A percentile compares a stretch with the other conserved stretches of the same genome.
Conservation (phyloP, 2,888 invertebrate genomes). For the Drosophila rellima region DNA sequence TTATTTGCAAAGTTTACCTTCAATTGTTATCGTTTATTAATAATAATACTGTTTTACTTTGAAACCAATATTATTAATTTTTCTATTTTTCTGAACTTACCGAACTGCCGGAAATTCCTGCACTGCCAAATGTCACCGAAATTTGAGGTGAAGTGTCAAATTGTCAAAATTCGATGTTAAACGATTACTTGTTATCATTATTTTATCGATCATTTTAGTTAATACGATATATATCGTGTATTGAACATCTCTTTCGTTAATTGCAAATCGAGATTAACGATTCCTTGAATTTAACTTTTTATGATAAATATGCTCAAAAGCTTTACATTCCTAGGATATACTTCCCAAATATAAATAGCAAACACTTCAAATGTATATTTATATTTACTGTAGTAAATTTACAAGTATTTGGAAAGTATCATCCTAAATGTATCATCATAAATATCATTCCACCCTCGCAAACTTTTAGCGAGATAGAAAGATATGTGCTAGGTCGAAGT, state of each 20-base stretch:
- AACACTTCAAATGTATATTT: too few species aligned
- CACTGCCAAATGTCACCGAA: not conserved
- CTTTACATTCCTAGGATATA: too few species aligned
- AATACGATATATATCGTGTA: not conserved
- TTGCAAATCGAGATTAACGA: too few species aligned
- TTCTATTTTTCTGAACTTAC: not conserved
- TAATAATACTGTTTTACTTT: not conserved
- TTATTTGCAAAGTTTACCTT: not conserved
- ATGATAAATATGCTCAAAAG: too few species aligned
- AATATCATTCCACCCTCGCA: too few species aligned
- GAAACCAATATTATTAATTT: not conserved
- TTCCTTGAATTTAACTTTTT: too few species aligned
- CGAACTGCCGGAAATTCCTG: not conserved
- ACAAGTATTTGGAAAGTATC: too few species aligned
- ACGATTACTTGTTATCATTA: not conserved
- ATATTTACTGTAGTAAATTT: too few species aligned
- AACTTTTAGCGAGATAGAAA: not conserved
- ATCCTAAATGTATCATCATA: too few species aligned
- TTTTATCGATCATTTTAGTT: not conserved
- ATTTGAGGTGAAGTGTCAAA: not conserved
- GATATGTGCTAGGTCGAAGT: not conserved
- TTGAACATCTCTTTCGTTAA: not conserved
- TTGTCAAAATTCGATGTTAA: slow-evolving; percentile 1
- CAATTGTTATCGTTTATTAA: not conserved
- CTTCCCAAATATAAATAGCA: not conserved